These are phyloP conservation scores for Orthonychiurus folsomi DNA, from an alignment of 2,888 invertebrate genomes.

Conservation along the genomic window DNA sequence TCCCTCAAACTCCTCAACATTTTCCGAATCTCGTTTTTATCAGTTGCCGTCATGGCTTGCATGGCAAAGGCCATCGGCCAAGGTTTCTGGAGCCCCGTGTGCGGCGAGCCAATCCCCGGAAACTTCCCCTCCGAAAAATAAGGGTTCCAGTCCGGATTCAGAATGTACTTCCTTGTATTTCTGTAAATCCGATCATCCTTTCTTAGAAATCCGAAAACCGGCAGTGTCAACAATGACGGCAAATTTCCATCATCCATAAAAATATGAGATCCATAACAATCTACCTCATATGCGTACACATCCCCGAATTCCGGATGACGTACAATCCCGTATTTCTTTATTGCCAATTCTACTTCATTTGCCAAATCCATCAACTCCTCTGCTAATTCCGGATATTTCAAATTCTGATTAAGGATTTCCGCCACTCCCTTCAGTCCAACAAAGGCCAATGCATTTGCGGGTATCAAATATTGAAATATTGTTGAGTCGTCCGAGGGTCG, in stretches of 20 bases:
- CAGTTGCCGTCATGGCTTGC: slow-evolving; percentile 31
- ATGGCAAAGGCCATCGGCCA: slow-evolving; percentile 34
- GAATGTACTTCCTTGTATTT: slow-evolving; percentile 29
- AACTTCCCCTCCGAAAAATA: slow-evolving; percentile 23
- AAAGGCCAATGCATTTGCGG: slow-evolving; percentile 33
- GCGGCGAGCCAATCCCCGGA: slow-evolving; percentile 34
- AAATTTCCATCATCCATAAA: slow-evolving; percentile 38
- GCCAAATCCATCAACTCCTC: slow-evolving; percentile 24
- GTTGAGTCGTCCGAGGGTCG: slow-evolving; percentile 36
- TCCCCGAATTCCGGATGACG: slow-evolving; percentile 32
- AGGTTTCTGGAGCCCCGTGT: slow-evolving; percentile 30
- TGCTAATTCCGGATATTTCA: slow-evolving; percentile 17
- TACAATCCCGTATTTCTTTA: slow-evolving; percentile 25
- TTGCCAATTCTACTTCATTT: slow-evolving; percentile 24
- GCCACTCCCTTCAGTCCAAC: slow-evolving; percentile 32
- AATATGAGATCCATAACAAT: slow-evolving; percentile 34
- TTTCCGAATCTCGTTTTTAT: slow-evolving; percentile 26
- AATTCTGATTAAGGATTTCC: slow-evolving; percentile 16
- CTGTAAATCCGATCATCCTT: slow-evolving; percentile 27
- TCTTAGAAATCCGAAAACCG: slow-evolving; percentile 28
- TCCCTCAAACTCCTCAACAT: slow-evolving; percentile 24
- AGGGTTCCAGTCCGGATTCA: slow-evolving; percentile 31
- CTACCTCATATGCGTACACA: slow-evolving; percentile 36
- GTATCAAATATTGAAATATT: slow-evolving; percentile 32
- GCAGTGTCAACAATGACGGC: slow-evolving; percentile 30